Base-by-base conservation (phyloP, 2,888 invertebrate species). In the Drosophila lacicola region DNA sequence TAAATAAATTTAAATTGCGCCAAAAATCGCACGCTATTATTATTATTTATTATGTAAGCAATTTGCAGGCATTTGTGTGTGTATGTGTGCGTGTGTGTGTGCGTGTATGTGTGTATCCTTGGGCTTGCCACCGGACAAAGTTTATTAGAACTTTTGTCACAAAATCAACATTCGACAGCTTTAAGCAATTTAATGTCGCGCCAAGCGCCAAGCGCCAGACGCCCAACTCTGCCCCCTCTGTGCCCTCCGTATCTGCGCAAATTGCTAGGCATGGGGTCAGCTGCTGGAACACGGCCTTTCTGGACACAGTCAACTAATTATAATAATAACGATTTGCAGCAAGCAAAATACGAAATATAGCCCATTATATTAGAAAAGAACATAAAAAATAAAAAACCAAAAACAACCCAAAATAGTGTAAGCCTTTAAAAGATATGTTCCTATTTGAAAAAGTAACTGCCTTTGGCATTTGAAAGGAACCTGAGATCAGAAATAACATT, bases 31-130 rank as follows among this genome's bases (percentile, higher is more conserved):
- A 84, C 75, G 86, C 69, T 82, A 83, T 88, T 86, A 86, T 88
- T 88, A 82, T 86, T 86, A 84, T 84, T 88, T 88, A 88, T 86
- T 88, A 88, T 84, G 80, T 70, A 79, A 88, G 88, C 85, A 84
- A 87, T 82, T 82, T 88, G 67, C 82, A 60, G 72, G 70, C 75
- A 84, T 72, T 78, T 29, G 13, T 46, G 29, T 44, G 17, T 25
- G 21, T 25, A 9, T 39, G 9, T 34, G 8, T 45, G 42, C 34
- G 13, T 25, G 36, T 54, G 60, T 39, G 46, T 47, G 29, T 41
- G 42, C 34, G 45, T 60, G 36, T 36, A n/a, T n/a, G 36, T 50
- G 21, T 14, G 37, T 25, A 19, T 34, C 34, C 14, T 41, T 14
- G 14, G 11, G 45, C 45, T 34, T 69, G 39, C 13, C 39, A 45